Evolutionary conservation across 2,888 invertebrate genomes (phyloP).

Genomic region (Epicampocera succincta): DNA sequence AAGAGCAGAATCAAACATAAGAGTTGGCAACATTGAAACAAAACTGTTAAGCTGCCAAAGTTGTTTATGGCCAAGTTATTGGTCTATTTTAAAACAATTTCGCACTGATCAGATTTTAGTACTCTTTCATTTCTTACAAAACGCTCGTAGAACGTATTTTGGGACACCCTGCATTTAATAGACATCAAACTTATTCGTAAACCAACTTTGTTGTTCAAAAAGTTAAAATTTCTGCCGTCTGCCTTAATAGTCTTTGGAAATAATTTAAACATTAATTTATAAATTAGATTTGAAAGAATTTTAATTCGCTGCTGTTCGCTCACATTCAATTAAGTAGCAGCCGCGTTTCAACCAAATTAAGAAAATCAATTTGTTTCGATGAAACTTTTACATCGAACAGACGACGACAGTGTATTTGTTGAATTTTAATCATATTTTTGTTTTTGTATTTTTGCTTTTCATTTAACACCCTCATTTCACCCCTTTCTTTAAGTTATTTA

Average conservation of each 20-base stretch:
- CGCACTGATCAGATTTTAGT: too few relatives aligned
- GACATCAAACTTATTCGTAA: constrained; percentile 24
- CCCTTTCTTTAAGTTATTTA: background rate
- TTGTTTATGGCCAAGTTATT: too few relatives aligned
- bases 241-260: constrained; percentile 28
- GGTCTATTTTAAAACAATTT: too few relatives aligned
- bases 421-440: constrained; percentile 12
- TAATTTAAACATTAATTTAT: constrained; percentile 42
- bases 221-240: constrained; percentile 40
- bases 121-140: too few relatives aligned
- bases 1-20: too few relatives aligned
- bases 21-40: too few relatives aligned
- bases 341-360: constrained; percentile 4
- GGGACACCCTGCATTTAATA: background rate
- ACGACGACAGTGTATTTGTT: constrained; percentile 1
- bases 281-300: constrained; percentile 41
- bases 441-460: background rate
- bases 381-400: constrained; percentile 24
- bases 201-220: constrained; percentile 16
- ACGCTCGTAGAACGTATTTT: too few relatives aligned
- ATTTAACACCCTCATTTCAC: constrained; percentile 3
- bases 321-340: constrained; percentile 3
- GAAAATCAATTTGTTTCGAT: constrained; percentile 38
- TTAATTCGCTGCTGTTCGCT: constrained; percentile 27
- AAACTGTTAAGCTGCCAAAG: too few relatives aligned